Base-by-base conservation (phyloP, 2,888 invertebrate genomes). In the Smittia aterrima region DNA sequence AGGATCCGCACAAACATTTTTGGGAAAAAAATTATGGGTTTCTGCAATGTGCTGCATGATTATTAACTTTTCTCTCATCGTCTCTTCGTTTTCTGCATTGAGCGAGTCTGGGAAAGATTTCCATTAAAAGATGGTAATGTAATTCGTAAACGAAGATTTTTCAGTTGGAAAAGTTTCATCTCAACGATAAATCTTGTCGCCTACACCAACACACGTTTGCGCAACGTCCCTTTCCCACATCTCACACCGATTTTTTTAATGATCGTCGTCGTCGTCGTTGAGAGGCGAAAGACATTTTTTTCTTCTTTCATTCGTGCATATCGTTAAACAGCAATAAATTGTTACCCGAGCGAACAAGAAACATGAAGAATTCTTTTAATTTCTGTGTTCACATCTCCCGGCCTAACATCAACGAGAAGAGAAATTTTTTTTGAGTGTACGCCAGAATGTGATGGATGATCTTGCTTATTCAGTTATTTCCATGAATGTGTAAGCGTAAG, bases 361-460 rank as follows among this genome's bases (percentile, higher is more conserved):
- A 67, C 41, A 67, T 67, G 67, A 67, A 67, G 67, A 24, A 41
- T 41, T 41, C 27, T 25, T 67, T 64, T 25, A 20, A n/a, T 25
- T 25, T 64, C 32, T 32, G 4, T 32, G 32, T 64, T 25, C n/a
- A 11, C 16, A 1, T 25, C 20, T 1, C 3, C 1, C 7, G 9
- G 16, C n/a, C 16, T 13, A 47, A 58, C 58, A 22, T 18, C 47
- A 11, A n/a, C 2, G 58, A n/a, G 58, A 58, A 22, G 58, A 20
- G 22, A 58, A 58, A 58, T 18, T 20, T 22, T 3, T 18, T 58
- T 58, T 58, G n/a, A 13, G 4, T 66, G 38, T 66, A n/a, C 66
- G 38, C 38, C 25, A 66, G 67, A 67, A 47, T 24, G 67, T 67
- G 67, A 67, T 41, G 24, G 67, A 67, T 41, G 67, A 67, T 67